phyloP scores from a whole-genome alignment of 2,888 invertebrate genomes.

The Ischnus inquisitorius region DNA sequence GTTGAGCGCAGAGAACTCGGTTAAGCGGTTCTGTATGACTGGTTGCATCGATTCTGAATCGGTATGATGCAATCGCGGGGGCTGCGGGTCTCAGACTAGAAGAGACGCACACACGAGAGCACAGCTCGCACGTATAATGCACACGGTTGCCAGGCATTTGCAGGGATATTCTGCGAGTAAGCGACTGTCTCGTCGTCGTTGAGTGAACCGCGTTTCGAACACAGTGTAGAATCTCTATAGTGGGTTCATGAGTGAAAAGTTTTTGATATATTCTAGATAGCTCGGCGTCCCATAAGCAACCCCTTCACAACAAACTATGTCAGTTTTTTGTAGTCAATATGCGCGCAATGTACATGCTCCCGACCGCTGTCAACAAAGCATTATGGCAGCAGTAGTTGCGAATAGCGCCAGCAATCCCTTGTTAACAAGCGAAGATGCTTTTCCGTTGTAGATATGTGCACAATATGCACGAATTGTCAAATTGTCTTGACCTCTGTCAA shows the following conservation, averaged over 20 bases:
- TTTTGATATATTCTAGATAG: constrained; percentile 3
- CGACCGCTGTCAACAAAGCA: too few relatives aligned
- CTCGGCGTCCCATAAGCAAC: too few relatives aligned
- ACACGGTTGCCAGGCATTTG: background rate
- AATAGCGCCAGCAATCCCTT: too few relatives aligned
- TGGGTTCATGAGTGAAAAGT: background rate
- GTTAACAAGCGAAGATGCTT: too few relatives aligned
- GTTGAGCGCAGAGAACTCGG: constrained; percentile 17
- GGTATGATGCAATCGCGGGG: constrained; percentile 61
- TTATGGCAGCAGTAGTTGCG: too few relatives aligned
- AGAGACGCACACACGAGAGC: background rate
- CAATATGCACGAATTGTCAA: too few relatives aligned
- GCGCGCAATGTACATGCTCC: too few relatives aligned
- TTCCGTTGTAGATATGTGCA: too few relatives aligned
- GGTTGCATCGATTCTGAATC: constrained; percentile 63
- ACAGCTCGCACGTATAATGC: background rate
- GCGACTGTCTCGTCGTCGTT: background rate
- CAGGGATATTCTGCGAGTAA: constrained; percentile 10
- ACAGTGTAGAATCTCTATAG: background rate
- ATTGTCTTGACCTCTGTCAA: too few relatives aligned
- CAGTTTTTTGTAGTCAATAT: too few relatives aligned
- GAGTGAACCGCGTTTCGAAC: background rate
- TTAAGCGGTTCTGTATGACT: constrained; percentile 11
- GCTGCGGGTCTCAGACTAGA: constrained; percentile 16
- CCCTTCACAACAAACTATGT: too few relatives aligned